Percentiles rank a stretch among this genome's conserved stretches.
Conservation (phyloP, 1,140 invertebrate genomes). For the Drosophila jambulina region DNA sequence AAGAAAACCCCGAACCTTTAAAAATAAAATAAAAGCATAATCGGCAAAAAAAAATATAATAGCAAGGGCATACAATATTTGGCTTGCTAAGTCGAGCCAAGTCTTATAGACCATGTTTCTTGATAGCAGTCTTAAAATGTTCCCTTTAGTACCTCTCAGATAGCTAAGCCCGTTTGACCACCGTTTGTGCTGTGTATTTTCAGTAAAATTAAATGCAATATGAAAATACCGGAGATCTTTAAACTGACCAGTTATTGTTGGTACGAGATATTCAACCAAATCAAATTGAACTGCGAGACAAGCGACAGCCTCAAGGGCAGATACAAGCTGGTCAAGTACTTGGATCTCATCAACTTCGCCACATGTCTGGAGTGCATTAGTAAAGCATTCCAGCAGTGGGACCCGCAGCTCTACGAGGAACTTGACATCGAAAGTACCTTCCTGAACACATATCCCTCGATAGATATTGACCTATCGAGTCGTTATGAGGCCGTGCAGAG, state of each 20-base stretch:
- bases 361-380: background rate
- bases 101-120: background rate
- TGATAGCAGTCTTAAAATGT: background rate
- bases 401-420: background rate
- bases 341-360: constrained; percentile 3
- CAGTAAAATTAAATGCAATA: background rate
- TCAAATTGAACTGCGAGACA: background rate
- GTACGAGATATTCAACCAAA: constrained; percentile 4
- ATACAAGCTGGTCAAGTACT: constrained; percentile 1
- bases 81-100: background rate
- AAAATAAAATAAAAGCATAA: no score
- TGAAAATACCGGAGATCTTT: background rate
- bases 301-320: background rate
- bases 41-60: no score
- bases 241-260: background rate
- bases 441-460: accelerated
- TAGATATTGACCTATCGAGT: background rate
- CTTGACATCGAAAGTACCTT: constrained; percentile 1
- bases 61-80: background rate
- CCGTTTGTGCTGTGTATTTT: background rate
- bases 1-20: no score
- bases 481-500: background rate
- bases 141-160: background rate
- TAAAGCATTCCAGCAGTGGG: background rate
- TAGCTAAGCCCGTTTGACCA: background rate